Evolutionary conservation across 2,888 invertebrate genomes (phyloP), one percentile per base, ranked within the genome.

Genomic region (Caenorhabditis sp.): DNA sequence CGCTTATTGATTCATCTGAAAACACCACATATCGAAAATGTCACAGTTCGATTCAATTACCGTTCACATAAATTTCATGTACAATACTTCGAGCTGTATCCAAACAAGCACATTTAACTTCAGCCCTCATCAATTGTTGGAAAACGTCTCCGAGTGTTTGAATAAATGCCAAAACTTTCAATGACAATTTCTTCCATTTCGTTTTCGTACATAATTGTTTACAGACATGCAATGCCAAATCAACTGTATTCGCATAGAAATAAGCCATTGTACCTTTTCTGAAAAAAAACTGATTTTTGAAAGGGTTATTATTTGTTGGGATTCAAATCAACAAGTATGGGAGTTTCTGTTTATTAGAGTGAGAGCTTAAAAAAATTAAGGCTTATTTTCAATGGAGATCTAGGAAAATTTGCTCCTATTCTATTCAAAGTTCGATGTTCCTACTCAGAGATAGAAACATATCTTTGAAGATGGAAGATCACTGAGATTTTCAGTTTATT

Each of bases 111-210:
- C 77, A 80, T 17, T 77, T 43, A 1, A 80, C 21, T 50, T 80
- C 77, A 10, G 82, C 82, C 4, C 82, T 61, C 64, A 81, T 71
- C 63, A 82, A 59, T 50, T 82, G 82, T 25, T 67, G 67, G 38
- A 78, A 69, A 3, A 82, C 67, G 27, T 81, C 82, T n/a, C 72
- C 63, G 36, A 72, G 66, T 26, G 70, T 59, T 38, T 70, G 70
- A 14, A 82, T 58, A 54, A 81, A 70, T 2, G 70, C 68, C 36
- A 81, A 64, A 26, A 80, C 77, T 53, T 78, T 77, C 17, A 72
- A 52, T 10, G 78, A 75, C 50, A 78, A 60, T 31, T 67, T 68
- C 67, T 77, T 82, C 82, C 82, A 82, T 65, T 72, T 80, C 14
- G 72, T 73, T 53, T 78, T 77, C 1, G 78, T 68, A 63, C 78